These are phyloP conservation scores for Gadopsis marmoratus DNA, from an alignment of 2,797 vertebrate genomes.

Conservation along the genomic window DNA sequence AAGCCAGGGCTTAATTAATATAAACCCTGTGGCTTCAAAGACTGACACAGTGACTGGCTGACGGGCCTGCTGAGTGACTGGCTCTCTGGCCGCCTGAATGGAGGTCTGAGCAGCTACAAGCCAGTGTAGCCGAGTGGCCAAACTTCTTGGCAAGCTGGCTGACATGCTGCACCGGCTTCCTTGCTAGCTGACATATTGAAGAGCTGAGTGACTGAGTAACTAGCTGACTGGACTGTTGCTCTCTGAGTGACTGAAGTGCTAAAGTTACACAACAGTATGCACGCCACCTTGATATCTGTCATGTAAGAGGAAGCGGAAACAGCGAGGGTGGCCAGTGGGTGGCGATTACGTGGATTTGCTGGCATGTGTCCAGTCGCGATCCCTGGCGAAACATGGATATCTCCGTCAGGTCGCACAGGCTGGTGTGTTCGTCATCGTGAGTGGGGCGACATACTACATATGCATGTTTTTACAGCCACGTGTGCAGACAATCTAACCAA, in stretches of 20 bases:
- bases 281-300: slow-evolving; percentile 12
- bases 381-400: slow-evolving; percentile 37
- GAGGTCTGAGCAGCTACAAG: slow-evolving; percentile 16
- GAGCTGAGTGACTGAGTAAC: slow-evolving; percentile 9
- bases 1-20: slow-evolving; percentile 90
- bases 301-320: slow-evolving; percentile 16
- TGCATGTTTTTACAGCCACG: slow-evolving; percentile 3
- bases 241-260: slow-evolving; percentile 8
- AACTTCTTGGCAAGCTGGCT: slow-evolving; percentile 23
- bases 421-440: slow-evolving; percentile 15
- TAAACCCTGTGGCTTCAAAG: slow-evolving; percentile 86
- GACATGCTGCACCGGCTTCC: slow-evolving; percentile 9
- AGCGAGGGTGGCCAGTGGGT: slow-evolving; percentile 15
- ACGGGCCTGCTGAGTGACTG: slow-evolving; percentile 37
- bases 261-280: slow-evolving; percentile 14
- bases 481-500: slow-evolving; percentile 14
- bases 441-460: not conserved
- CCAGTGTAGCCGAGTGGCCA: slow-evolving; percentile 1
- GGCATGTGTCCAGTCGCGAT: slow-evolving; percentile 35
- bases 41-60: slow-evolving; percentile 52
- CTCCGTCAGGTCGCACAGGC: slow-evolving; percentile 17
- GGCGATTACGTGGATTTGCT: slow-evolving; percentile 37
- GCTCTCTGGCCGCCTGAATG: slow-evolving; percentile 31
- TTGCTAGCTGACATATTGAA: slow-evolving; percentile 20
- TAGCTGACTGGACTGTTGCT: slow-evolving; percentile 42